Base-by-base conservation (phyloP, 1,140 invertebrate genomes). In the Macrotrachela quadricornifera region DNA sequence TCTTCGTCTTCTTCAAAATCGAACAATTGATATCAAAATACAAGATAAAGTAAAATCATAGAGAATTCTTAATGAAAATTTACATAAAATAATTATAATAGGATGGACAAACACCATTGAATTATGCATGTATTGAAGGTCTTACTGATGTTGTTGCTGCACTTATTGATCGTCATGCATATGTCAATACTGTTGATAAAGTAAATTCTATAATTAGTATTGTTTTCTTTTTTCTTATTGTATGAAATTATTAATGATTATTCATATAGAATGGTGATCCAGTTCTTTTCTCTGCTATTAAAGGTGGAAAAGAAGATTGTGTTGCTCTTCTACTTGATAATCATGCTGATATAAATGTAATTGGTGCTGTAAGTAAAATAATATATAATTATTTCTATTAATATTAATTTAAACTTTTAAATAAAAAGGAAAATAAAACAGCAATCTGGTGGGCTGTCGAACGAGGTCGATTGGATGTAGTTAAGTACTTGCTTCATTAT, bases 401-500 rank as follows among this genome's bases (percentile, higher is more conserved):
- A 30, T 18, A 46, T n/a, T 11, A n/a, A 14, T 16, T 51, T 41
- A 21, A 1, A 17, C 14, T 44, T 17, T 11, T 43, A 6, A 50
- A 50, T 46, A 55, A 69, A 45, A 59, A 80, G 77, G 91, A 97
- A 64, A 78, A 79, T 57, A 92, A 96, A 71, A 95, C 88, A 4
- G 87, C 90, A 1, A 77, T 87, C 15, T 96, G 96, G 68, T 88
- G 86, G 64, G 86, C 91, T 0, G 85, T 95, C 13, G 92, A 97
- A 67, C 96, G 96, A 68, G 82, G 82, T 6, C 85, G 96, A 66
- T 74, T 79, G 40, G 71, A 78, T 45, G 83, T 96, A 61, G 76
- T 90, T 0, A 87, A 85, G 67, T 66, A 87, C 15, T 66, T 96
- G 38, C 68, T 96, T 14, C 78, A 78, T 46, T 80, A 83, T 21